These are phyloP conservation scores for Craniophora ligustri DNA, from an alignment of 2,888 invertebrate genomes.

Conservation along the genomic window DNA sequence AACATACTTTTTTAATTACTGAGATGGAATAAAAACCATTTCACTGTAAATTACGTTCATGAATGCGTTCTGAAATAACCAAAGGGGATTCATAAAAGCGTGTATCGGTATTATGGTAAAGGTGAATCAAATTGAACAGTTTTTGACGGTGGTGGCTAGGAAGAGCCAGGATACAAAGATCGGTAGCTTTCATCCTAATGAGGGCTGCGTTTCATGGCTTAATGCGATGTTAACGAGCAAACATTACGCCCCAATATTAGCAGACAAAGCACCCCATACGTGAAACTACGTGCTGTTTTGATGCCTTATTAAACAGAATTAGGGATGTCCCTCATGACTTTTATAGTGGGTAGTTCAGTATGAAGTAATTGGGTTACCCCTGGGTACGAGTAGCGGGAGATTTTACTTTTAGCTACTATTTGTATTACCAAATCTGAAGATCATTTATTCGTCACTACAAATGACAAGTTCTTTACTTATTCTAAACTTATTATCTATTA, in stretches of 20 bases:
- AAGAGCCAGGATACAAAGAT: slow-evolving; percentile 49
- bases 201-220: slow-evolving; percentile 56
- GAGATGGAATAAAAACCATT: slow-evolving; percentile 34
- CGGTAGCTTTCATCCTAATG: slow-evolving; percentile 57
- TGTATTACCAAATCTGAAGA: slow-evolving; percentile 1
- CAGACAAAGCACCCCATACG: slow-evolving; percentile 36
- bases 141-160: slow-evolving; percentile 28
- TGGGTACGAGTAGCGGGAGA: neutral
- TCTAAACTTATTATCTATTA: slow-evolving; percentile 24
- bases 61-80: slow-evolving; percentile 35
- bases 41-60: slow-evolving; percentile 34
- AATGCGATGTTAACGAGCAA: slow-evolving; percentile 67
- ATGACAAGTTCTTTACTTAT: slow-evolving; percentile 1
- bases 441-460: slow-evolving; percentile 2
- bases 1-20: slow-evolving; percentile 38
- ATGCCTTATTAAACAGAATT: slow-evolving; percentile 47
- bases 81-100: slow-evolving; percentile 34
- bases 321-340: slow-evolving; percentile 20
- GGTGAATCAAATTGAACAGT: slow-evolving; percentile 45
- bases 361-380: slow-evolving; percentile 7
- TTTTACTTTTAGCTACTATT: neutral
- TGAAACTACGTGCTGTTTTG: slow-evolving; percentile 48
- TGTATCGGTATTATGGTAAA: slow-evolving; percentile 28
- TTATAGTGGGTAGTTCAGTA: slow-evolving; percentile 7
- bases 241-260: slow-evolving; percentile 54